phyloP scores from a whole-genome alignment of 1,140 invertebrate genomes.

The Harpegnathos saltator region DNA sequence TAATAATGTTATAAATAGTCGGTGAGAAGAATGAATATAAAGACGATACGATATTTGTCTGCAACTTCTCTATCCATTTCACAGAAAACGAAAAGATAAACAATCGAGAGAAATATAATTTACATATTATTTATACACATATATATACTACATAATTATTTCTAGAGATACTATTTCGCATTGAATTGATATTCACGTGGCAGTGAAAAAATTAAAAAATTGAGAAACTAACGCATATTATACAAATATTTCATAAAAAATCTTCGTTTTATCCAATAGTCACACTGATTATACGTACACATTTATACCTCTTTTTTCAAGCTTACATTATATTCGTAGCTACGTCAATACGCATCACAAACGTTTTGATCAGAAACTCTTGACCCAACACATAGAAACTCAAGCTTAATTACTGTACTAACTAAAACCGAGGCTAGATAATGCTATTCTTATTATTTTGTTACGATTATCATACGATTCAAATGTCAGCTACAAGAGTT shows the following conservation, averaged over 20 bases:
- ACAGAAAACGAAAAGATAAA: constrained; percentile 3
- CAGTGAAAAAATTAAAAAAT: constrained; percentile 58
- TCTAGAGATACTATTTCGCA: background rate
- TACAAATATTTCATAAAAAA: constrained; percentile 22
- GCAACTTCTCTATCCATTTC: background rate
- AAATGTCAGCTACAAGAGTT: background rate
- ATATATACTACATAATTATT: constrained; percentile 5
- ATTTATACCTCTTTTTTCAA: constrained; percentile 4
- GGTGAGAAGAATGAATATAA: background rate
- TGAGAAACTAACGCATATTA: constrained; percentile 4
- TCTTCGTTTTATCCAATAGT: background rate
- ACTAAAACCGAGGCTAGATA: constrained; percentile 13
- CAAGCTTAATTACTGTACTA: background rate
- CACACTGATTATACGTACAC: background rate
- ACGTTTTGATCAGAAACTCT: constrained; percentile 44
- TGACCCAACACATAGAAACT: constrained; percentile 14
- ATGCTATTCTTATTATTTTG: constrained; percentile 25
- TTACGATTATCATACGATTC: constrained; percentile 37
- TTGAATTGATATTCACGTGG: constrained; percentile 17
- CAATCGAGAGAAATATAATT: background rate
- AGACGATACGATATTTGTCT: constrained; percentile 6
- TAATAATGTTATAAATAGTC: constrained; percentile 50
- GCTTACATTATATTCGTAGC: background rate
- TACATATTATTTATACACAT: background rate
- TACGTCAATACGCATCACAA: constrained; percentile 25